Evolutionary conservation across 92 coral and sea anemone genomes (phyloP), one percentile per base, ranked within the genome.

Genomic region (Isaurus tuberculatus): DNA sequence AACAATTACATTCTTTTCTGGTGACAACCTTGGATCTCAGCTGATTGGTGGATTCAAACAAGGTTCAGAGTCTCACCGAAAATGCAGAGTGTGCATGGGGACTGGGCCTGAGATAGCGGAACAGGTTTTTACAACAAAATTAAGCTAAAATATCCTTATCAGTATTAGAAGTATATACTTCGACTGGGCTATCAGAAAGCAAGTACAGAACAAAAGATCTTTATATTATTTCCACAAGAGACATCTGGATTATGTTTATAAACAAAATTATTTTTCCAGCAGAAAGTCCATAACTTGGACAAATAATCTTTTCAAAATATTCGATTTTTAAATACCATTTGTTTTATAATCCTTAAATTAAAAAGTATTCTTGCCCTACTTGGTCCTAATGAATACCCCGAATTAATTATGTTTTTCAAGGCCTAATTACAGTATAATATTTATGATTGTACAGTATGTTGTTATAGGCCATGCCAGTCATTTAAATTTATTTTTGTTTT

Each of bases 1-100:
- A 0, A 74, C 85, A 10, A 83, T 88, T 3, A 65, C 87, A 25
- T 83, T 73, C 78, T 36, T 66, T 48, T 88, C 88, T 75, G 91
- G 85, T 15, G 85, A 83, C 75, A 88, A 88, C 64, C 85, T 83
- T 49, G 86, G 86, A 19, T 83, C 86, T 19, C 86, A 83, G 42
- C 55, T 68, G 29, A 32, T 83, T 51, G 86, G 79, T 19, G 86
- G 72, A 33, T 85, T 65, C 74, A 75, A 75, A 37, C 75, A 65
- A 43, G 84, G 88, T 36, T 65, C 88, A 13, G 51, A 66, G n/a
- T 27, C 88, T 33, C 78, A 85, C 64, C 40, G 84, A 67, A 85
- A 85, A 27, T 85, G 88, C 33, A 20, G 79, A 28, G 88, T 46
- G 8, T 85, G 88, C 37, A 85, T 85, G 88, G 84, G 80, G 19